Evolutionary conservation across 2,888 invertebrate species (phyloP).

Genomic region (Harpagoxenus sublaevis): DNA sequence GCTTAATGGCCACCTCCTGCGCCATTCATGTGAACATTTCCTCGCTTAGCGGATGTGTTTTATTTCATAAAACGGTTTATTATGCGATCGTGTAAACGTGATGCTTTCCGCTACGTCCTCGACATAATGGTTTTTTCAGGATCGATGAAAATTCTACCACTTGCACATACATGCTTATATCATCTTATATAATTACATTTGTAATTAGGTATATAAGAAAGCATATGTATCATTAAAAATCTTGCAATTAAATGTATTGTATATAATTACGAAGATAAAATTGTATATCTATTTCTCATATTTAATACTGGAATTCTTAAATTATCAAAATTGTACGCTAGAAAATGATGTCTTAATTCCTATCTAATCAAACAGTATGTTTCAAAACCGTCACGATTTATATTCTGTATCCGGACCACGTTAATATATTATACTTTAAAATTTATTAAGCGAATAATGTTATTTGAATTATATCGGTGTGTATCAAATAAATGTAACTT

Average conservation of each 20-base stretch:
- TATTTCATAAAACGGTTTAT: conserved; percentile 41
- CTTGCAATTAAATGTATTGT: background rate
- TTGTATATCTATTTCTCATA: background rate
- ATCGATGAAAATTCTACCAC: background rate
- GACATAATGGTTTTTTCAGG: background rate
- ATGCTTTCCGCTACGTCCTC: background rate
- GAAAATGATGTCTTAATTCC: background rate
- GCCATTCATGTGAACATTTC: conserved; percentile 82
- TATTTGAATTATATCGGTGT: background rate
- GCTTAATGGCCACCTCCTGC: conserved; percentile 82
- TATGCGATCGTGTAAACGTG: conserved; percentile 25
- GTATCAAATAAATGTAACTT: background rate
- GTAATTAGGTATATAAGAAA: background rate
- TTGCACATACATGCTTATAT: background rate
- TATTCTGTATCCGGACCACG: background rate
- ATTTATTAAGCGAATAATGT: conserved; percentile 15
- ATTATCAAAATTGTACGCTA: background rate
- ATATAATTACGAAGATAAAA: background rate
- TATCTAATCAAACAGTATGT: background rate
- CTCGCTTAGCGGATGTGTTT: conserved; percentile 60
- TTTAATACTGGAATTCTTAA: background rate
- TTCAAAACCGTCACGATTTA: background rate
- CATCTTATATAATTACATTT: background rate
- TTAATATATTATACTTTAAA: background rate
- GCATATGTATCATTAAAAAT: too few relatives aligned